Evolutionary conservation across 2,888 invertebrate genomes (phyloP).

Genomic region (Liopterus haemorrhoidalis): DNA sequence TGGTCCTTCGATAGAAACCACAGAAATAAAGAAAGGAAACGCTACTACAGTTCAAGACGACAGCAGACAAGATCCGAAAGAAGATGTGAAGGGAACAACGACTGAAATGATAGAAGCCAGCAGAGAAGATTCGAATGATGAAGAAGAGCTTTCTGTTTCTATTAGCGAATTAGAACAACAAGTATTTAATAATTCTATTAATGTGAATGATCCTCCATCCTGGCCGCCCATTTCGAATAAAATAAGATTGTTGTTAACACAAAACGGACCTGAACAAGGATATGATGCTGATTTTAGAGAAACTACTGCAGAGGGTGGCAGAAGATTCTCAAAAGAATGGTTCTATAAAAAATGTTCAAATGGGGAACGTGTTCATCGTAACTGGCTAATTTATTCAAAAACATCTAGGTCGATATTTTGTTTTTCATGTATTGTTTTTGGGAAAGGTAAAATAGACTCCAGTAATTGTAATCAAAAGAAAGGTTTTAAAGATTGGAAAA

Average conservation of each 20-base stretch:
- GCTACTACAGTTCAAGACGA: no score
- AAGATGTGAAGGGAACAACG: no score
- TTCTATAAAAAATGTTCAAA: background rate
- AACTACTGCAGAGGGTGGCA: no score
- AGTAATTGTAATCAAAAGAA: background rate
- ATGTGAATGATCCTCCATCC: background rate
- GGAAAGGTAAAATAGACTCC: background rate
- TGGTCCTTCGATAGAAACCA: no score
- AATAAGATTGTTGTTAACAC: background rate
- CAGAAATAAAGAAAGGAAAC: no score
- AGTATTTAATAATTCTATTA: no score
- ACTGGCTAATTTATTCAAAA: background rate
- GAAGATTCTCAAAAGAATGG: background rate
- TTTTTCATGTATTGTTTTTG: background rate
- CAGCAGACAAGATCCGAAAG: no score
- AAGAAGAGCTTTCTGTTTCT: no score
- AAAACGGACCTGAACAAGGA: background rate
- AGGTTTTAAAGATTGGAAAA: background rate
- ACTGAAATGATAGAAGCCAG: no score
- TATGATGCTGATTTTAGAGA: background rate
- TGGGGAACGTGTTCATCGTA: background rate
- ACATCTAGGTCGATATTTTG: background rate
- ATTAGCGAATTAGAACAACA: no score
- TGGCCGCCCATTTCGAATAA: background rate
- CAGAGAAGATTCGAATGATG: no score